Evolutionary conservation across 2,113 vertebrate species (phyloP).

Genomic region (Phocoena sinus): DNA sequence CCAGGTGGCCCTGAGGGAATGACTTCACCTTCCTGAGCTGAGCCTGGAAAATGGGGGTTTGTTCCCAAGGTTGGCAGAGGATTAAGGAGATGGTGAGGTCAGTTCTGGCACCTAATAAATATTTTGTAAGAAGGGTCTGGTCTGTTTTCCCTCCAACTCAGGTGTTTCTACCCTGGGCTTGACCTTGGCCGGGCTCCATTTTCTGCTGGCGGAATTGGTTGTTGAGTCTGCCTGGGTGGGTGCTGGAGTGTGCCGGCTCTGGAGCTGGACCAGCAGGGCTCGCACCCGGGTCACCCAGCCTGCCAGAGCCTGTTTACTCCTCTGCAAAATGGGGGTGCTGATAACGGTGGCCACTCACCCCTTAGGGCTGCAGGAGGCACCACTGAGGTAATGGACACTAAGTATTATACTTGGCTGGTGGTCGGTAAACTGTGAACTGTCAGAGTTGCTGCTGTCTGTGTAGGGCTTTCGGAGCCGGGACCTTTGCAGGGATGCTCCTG

Average conservation of each 20-base stretch:
- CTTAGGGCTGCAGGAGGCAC: not conserved
- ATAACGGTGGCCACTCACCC: too few species aligned
- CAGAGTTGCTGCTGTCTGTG: too few species aligned
- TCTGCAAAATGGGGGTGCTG: not conserved
- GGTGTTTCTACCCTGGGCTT: not conserved
- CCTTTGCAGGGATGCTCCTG: not conserved
- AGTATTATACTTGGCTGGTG: not conserved
- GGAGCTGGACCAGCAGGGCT: accelerated
- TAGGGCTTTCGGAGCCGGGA: not conserved
- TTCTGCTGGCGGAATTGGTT: not conserved
- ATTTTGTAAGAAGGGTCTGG: not conserved
- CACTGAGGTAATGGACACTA: not conserved
- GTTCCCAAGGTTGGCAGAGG: not conserved
- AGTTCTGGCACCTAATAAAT: not conserved
- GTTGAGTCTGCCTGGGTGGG: not conserved
- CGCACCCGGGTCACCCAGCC: not conserved
- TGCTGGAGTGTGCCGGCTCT: not conserved
- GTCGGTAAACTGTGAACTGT: too few species aligned
- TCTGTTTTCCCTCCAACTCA: not conserved
- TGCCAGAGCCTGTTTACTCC: not conserved
- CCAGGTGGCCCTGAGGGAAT: not conserved
- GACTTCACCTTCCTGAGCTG: not conserved
- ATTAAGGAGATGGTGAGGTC: not conserved
- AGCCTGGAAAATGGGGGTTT: not conserved
- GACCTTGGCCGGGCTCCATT: not conserved